Conservation (phyloP, 2,113 vertebrate species). For the Petrocephalus microphthalmus region DNA sequence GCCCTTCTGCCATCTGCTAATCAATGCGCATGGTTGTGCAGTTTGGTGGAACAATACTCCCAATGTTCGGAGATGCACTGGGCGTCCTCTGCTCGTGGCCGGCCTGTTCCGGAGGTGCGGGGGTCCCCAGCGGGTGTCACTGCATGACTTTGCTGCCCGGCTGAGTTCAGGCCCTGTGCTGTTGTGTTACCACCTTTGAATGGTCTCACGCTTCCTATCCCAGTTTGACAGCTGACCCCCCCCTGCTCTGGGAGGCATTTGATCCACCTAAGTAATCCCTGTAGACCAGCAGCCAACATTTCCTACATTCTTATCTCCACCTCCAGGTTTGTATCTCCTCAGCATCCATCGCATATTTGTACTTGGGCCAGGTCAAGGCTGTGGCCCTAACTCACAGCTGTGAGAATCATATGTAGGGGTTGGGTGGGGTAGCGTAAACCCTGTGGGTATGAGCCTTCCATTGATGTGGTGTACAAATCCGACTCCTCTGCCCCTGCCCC, state of each 20-base stretch:
- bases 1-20: neutral
- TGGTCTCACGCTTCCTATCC: neutral
- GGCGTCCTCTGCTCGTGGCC: neutral
- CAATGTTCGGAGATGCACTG: slow-evolving; percentile 2
- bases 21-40: slow-evolving; percentile 4
- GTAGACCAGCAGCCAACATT: neutral
- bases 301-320: neutral
- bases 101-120: neutral
- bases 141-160: neutral
- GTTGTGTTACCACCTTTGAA: neutral
- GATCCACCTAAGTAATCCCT: neutral
- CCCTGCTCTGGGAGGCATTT: neutral
- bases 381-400: slow-evolving; percentile 16
- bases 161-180: neutral
- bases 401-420: slow-evolving; percentile 33
- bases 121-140: neutral
- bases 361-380: neutral
- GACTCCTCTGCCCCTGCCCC: no score
- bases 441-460: neutral
- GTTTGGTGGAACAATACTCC: slow-evolving; percentile 12
- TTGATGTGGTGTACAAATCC: neutral
- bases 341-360: slow-evolving; percentile 25
- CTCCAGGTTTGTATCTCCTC: neutral
- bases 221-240: neutral
- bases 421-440: slow-evolving; percentile 4